Conservation (phyloP, 1,140 invertebrate species). For the Calosoma granatense region DNA sequence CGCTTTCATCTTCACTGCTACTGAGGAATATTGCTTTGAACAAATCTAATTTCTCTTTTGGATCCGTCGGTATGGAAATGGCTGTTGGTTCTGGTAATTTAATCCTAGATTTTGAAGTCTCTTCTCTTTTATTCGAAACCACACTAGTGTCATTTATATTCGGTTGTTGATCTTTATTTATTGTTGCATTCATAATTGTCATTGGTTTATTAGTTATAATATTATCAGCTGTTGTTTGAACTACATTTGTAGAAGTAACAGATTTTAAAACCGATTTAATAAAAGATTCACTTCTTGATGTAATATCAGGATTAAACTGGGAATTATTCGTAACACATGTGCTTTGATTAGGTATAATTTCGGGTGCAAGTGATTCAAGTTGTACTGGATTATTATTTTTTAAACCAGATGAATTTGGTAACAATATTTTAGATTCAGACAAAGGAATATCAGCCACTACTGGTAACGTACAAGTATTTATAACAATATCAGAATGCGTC, state of each 20-base stretch:
- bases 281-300: not conserved
- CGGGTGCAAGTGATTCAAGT: not conserved
- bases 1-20: constrained; percentile 44
- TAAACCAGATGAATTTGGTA: not conserved
- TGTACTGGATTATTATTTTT: not conserved
- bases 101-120: not conserved
- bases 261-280: not conserved
- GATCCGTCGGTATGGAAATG: constrained; percentile 36
- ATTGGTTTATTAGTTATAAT: not conserved
- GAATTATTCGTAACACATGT: not conserved
- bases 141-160: not conserved
- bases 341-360: not conserved
- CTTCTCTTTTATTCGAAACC: not conserved
- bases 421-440: not conserved
- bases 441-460: not conserved
- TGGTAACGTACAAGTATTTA: not conserved
- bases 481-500: not conserved
- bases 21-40: constrained; percentile 57
- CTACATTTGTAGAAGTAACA: not conserved
- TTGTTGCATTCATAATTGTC: not conserved
- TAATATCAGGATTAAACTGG: not conserved
- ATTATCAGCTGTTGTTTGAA: too few relatives aligned
- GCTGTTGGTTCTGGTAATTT: constrained; percentile 12
- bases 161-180: too few relatives aligned
- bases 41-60: constrained; percentile 50